Evolutionary conservation across 2,113 vertebrate species (phyloP), one percentile per base, ranked within the genome.

Genomic region (Catharus fuscescens): DNA sequence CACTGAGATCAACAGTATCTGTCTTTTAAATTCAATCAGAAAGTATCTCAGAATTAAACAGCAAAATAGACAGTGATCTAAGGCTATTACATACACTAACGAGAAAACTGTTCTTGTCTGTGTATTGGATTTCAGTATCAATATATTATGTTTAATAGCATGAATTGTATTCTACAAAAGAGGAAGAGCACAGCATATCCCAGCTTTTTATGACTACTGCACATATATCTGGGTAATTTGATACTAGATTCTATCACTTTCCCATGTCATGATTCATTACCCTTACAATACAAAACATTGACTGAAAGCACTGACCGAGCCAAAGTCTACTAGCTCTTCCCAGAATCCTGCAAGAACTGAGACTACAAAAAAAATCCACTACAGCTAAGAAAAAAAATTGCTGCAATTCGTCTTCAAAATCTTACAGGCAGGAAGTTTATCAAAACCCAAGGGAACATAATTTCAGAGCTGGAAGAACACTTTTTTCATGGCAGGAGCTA

Each of bases 41-140:
- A 84, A 79, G 45, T 50, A 90, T 52, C 23, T 42, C 42, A 87
- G 62, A 91, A 91, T 91, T 92, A 92, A 87, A 94, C 2, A 61
- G 44, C 28, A 80, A 92, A 92, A 76, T 29, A 66, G 77, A 74
- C 14, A 89, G 62, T 54, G 50, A 71, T 81, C 59, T 54, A 61
- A 79, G 62, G 78, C 54, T 76, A 70, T 38, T 81, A 86, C 12
- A 85, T 10, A 56, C 29, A 81, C 31, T 57, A 89, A 80, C 59
- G 1, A 57, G 60, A 87, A 69, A 52, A 69, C 5, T 4, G 0
- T 65, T 91, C 54, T 82, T 89, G 66, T 9, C n/a, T 87, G 38
- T 64, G 40, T 80, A 93, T 34, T 94, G 62, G 57, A 92, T 95
- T 87, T 86, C 73, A 87, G 50, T 78, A 87, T 79, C 78, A 79